A percentile compares a stretch with the other conserved stretches of the same genome.
These are phyloP conservation scores for Lonchura striata DNA, from an alignment of 2,113 vertebrate genomes.

Conservation along the genomic window DNA sequence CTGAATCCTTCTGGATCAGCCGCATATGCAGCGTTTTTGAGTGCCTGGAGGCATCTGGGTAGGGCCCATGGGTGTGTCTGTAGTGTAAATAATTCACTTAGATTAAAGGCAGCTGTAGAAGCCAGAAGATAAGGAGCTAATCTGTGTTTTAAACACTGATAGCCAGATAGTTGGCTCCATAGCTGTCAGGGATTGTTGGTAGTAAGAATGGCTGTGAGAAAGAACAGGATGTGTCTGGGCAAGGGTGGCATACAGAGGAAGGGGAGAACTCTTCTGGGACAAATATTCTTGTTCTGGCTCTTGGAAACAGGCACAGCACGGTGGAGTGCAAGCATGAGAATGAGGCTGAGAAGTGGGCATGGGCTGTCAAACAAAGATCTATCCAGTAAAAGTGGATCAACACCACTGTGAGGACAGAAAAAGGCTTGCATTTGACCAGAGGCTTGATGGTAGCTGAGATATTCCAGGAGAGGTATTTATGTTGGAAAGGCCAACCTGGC, in stretches of 20 bases:
- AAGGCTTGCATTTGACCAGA: neutral
- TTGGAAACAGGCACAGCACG: neutral
- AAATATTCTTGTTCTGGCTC: neutral
- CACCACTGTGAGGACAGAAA: neutral
- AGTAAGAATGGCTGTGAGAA: neutral
- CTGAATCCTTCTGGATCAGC: neutral
- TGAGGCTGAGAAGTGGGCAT: neutral
- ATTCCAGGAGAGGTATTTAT: neutral
- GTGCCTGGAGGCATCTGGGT: neutral
- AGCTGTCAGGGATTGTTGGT: too few species aligned
- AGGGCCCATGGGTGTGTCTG: neutral
- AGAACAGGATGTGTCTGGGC: neutral
- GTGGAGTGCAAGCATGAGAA: neutral
- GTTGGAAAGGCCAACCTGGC: neutral
- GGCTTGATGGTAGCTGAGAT: neutral
- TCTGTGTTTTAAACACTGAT: neutral
- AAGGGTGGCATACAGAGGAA: too few species aligned
- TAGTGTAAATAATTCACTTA: neutral
- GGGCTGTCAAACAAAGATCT: neutral
- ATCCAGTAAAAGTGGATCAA: neutral
- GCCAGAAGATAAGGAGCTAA: neutral
- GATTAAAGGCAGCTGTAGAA: neutral
- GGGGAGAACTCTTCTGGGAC: neutral
- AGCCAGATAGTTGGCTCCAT: too few species aligned
- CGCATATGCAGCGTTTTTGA: accelerated